Evolutionary conservation across 1,140 invertebrate species (phyloP).

Genomic region (Cotesia typhae): DNA sequence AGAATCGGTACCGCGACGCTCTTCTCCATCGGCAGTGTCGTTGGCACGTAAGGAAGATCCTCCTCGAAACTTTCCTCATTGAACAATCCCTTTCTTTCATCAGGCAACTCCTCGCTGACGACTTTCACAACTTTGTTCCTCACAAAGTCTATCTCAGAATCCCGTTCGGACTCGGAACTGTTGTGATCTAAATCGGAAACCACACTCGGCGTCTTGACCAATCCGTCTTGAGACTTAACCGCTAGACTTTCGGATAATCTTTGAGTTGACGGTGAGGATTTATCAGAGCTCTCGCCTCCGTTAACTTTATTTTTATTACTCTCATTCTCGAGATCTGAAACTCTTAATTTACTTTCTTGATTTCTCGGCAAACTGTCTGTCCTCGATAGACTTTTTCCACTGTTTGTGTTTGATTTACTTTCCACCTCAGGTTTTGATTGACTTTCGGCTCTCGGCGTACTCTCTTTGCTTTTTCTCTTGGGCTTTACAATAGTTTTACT

Average conservation of each 20-base stretch:
- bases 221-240: constrained; percentile 29
- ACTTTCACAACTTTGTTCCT: constrained; percentile 59
- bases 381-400: not conserved
- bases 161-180: constrained; percentile 82
- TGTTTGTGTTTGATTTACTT: no score
- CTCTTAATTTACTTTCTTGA: not conserved
- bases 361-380: not conserved
- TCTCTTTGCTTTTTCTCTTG: constrained; percentile 53
- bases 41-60: constrained; percentile 86
- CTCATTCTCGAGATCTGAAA: not conserved
- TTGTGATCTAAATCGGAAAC: constrained; percentile 68
- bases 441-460: constrained; percentile 20
- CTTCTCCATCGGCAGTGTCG: constrained; percentile 83
- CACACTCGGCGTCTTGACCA: constrained; percentile 50
- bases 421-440: no score
- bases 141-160: constrained; percentile 72
- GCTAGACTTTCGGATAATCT: constrained; percentile 12
- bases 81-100: constrained; percentile 78
- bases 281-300: not conserved
- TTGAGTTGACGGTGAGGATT: constrained; percentile 26
- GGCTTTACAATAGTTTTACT: constrained; percentile 50
- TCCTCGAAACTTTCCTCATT: constrained; percentile 87
- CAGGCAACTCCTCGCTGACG: constrained; percentile 52
- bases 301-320: constrained; percentile 9
- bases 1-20: constrained; percentile 82